Evolutionary conservation across 2,113 vertebrate species (phyloP), one percentile per base, ranked within the genome.

Genomic region (Ciconia stormi): DNA sequence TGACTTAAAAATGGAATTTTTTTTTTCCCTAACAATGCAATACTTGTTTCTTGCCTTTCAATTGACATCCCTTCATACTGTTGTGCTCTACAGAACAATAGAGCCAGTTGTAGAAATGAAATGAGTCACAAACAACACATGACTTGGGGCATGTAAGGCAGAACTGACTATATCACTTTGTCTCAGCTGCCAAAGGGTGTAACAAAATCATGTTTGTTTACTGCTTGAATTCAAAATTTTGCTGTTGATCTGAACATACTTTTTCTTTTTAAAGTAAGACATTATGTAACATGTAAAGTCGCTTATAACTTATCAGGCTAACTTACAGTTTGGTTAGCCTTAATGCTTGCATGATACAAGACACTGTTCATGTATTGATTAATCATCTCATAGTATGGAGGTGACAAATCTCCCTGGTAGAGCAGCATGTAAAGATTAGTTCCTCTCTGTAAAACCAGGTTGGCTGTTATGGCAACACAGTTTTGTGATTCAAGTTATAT

Each of bases 121-220:
- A 89, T 96, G 84, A 97, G 82, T 97, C 94, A 95, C 55, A 90
- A 95, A 83, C 55, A 84, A 46, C 97, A 90, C 16, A 38, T 97
- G 95, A 93, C 80, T 96, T 59, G 15, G 32, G 42, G 22, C 80
- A 87, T 70, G 65, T 32, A 84, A 93, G 77, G 55, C 90, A 95
- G 73, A 96, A 84, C 82, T 95, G 86, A 95, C 36, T 72, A 26
- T 78, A 72, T 78, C 46, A 81, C 47, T 93, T 69, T 89, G 82
- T 65, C 66, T 67, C 77, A 69, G 70, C 63, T 94, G 93, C 92
- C 91, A 82, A 96, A 91, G 63, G 34, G 25, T 62, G 42, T 63
- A 91, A 89, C 76, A 88, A 88, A 91, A 86, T 87, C 72, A 27
- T 17, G 17, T 78, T 88, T 97, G 70, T 93, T 95, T 96, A 84